Evolutionary conservation across 2,797 vertebrate species (phyloP), one percentile per base, ranked within the genome.

Genomic region (Serranus cabrilla): DNA sequence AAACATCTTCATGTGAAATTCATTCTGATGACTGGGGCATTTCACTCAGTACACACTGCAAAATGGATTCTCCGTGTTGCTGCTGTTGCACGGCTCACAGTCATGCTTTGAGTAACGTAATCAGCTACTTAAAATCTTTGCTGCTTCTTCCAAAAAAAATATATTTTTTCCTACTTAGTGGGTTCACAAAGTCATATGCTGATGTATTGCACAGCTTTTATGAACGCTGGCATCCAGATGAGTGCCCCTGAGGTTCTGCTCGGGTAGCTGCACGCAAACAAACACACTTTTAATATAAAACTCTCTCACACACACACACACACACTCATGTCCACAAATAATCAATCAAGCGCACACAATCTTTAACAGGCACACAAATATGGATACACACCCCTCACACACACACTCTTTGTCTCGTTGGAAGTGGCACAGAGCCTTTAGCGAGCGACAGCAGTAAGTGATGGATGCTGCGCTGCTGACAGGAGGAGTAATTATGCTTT

Each of bases 401-500:
- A 50, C 74, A 46, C 56, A 43, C 9, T 14, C 17, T 34, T 42
- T 62, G 60, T 83, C 27, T 70, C 34, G 65, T 74, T 70, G 65
- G 71, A 56, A 61, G 55, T 46, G 63, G 78, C 71, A 51, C 42
- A 31, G 51, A 84, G 72, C 77, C 77, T 87, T 88, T 87, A 77
- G 81, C 73, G 31, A 37, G 74, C 61, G 59, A 78, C 83, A 76
- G 82, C 78, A 7, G 69, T 88, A 89, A 88, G 83, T 91, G 90
- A 94, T 94, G 87, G 91, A 92, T 94, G 92, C 84, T 71, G 89
- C 56, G 18, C 67, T 76, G 84, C 50, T 93, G 92, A 94, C 90
- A 93, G 83, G 78, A 85, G 57, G 87, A 93, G 92, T 95, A 95
- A 96, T 96, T 95, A 94, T 89, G 79, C 84, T 92, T 86, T 87